Evolutionary conservation across 2,888 invertebrate genomes (phyloP).

Genomic region (Synergus laeviventris): DNA sequence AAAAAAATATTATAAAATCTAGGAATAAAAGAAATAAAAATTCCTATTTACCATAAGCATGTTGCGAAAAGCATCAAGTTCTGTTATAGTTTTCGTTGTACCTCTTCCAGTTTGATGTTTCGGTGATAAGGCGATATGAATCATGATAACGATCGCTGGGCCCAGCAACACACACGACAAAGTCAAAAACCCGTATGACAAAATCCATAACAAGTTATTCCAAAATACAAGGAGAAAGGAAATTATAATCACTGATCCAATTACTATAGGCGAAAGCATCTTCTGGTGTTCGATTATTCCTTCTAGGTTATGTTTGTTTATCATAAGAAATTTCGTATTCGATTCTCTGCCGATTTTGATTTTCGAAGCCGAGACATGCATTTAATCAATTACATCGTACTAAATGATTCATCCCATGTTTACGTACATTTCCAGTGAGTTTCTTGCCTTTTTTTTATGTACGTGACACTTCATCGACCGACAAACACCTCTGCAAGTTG

Average conservation of each 20-base stretch:
- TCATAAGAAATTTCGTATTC: conserved; percentile 18
- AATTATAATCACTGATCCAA: conserved; percentile 50
- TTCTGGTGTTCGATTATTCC: conserved; percentile 45
- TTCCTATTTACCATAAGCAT: conserved; percentile 78
- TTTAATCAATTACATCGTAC: conserved; percentile 8
- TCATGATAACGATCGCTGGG: conserved; percentile 78
- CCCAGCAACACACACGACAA: conserved; percentile 72
- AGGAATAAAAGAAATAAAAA: neutral
- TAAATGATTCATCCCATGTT: conserved; percentile 31
- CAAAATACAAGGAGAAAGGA: conserved; percentile 52
- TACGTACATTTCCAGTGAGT: neutral
- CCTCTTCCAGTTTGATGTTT: conserved; percentile 81
- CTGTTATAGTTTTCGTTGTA: conserved; percentile 80
- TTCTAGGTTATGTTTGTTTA: conserved; percentile 34
- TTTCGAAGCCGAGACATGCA: conserved; percentile 26
- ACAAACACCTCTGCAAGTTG: neutral
- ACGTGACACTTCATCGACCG: conserved; percentile 5
- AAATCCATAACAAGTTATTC: conserved; percentile 61
- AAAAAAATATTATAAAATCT: too few relatives aligned
- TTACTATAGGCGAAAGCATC: conserved; percentile 47
- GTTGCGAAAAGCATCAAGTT: conserved; percentile 80
- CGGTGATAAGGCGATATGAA: conserved; percentile 82
- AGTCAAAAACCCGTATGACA: conserved; percentile 63
- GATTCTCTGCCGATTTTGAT: conserved; percentile 8
- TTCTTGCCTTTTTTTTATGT: neutral